Evolutionary conservation across 2,113 vertebrate species (phyloP).

Genomic region (Sarotherodon lohbergeri): DNA sequence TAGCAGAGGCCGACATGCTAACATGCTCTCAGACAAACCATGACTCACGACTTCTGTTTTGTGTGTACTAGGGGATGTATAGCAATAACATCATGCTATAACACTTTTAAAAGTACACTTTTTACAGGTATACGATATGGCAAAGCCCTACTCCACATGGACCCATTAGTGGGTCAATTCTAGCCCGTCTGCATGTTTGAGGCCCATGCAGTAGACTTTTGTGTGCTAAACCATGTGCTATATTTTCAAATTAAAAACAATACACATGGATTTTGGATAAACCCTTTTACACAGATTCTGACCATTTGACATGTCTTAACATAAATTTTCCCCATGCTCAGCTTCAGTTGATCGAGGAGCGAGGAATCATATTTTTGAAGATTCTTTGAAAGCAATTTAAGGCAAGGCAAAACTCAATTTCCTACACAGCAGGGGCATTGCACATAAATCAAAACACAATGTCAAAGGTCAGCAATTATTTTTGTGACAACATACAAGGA

Average conservation of each 20-base stretch:
- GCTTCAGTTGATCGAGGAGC: background rate
- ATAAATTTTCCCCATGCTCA: background rate
- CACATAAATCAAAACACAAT: background rate
- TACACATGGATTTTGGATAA: background rate
- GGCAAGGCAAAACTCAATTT: background rate
- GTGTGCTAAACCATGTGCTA: background rate
- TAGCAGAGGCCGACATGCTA: background rate
- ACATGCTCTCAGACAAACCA: background rate
- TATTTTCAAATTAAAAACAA: background rate
- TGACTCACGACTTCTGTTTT: background rate
- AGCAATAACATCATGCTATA: background rate
- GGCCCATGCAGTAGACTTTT: background rate
- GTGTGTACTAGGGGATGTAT: background rate
- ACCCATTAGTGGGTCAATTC: background rate
- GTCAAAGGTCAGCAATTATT: slow-evolving; percentile 31
- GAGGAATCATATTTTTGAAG: background rate
- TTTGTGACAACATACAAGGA: background rate
- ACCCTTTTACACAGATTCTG: background rate
- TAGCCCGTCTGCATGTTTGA: background rate
- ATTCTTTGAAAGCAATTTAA: background rate
- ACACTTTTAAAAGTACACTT: background rate
- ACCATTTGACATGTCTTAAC: background rate
- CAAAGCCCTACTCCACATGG: background rate
- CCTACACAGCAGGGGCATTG: background rate
- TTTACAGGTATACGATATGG: background rate